phyloP scores from a whole-genome alignment of 30 jellyfish, hydroid and myxozoan genomes.

The Clytia hemisphaerica region DNA sequence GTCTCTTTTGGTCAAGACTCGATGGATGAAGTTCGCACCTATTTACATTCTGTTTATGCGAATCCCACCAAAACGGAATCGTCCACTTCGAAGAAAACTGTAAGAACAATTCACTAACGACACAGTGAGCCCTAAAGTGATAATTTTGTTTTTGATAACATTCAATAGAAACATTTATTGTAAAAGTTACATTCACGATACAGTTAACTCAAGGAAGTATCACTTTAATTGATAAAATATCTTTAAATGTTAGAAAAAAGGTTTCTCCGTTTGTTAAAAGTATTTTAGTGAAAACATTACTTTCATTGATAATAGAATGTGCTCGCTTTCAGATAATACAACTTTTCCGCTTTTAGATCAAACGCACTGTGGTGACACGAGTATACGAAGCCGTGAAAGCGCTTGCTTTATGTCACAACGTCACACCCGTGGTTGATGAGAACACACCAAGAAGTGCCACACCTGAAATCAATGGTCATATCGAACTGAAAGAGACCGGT shows the following conservation, averaged over 20 bases:
- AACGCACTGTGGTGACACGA: slow-evolving; percentile 82
- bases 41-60: slow-evolving; percentile 35
- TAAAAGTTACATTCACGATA: too few relatives aligned
- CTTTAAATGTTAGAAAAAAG: too few relatives aligned
- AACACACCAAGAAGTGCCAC: slow-evolving; percentile 2
- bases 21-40: slow-evolving; percentile 77
- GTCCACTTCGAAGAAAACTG: slow-evolving; percentile 57
- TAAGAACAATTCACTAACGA: slow-evolving; percentile 60
- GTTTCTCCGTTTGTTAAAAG: neutral
- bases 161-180: too few relatives aligned
- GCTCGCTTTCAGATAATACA: neutral
- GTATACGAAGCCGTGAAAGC: slow-evolving; percentile 96
- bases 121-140: too few relatives aligned
- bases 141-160: too few relatives aligned
- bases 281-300: neutral
- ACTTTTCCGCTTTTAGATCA: slow-evolving; percentile 27
- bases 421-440: slow-evolving; percentile 82
- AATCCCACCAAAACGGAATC: slow-evolving; percentile 45
- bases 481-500: slow-evolving; percentile 60
- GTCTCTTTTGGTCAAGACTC: slow-evolving; percentile 86
- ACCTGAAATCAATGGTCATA: slow-evolving; percentile 58
- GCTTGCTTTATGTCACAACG: slow-evolving; percentile 85
- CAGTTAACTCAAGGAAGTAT: too few relatives aligned
- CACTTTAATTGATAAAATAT: too few relatives aligned
- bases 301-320: neutral